These are phyloP conservation scores for Darwinula stevensoni DNA, from an alignment of 2,888 invertebrate genomes.

Conservation along the genomic window DNA sequence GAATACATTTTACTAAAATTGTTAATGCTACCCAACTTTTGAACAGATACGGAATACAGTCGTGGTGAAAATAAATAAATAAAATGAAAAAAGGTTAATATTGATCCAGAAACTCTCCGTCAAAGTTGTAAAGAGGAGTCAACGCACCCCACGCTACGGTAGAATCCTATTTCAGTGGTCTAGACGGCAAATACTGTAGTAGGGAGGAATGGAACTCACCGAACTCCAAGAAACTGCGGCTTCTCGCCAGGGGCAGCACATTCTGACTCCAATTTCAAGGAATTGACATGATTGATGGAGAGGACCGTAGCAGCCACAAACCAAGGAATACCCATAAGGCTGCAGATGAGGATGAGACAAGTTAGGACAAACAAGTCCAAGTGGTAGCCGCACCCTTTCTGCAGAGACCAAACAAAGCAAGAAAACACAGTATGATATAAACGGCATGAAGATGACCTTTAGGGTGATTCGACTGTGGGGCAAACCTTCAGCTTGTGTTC, in stretches of 20 bases:
- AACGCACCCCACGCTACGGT: too few relatives aligned
- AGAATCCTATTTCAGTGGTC: neutral
- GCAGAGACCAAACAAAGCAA: slow-evolving; percentile 11
- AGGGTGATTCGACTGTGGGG: neutral
- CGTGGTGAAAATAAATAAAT: too few relatives aligned
- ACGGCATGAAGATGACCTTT: neutral
- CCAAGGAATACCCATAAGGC: slow-evolving; percentile 78
- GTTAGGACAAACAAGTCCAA: slow-evolving; percentile 69
- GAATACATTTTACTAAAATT: too few relatives aligned
- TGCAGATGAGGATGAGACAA: slow-evolving; percentile 53
- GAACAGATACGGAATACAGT: too few relatives aligned
- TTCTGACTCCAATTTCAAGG: slow-evolving; percentile 75
- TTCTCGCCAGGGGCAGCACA: slow-evolving; percentile 92
- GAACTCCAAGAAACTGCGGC: slow-evolving; percentile 76
- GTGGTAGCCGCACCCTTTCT: slow-evolving; percentile 88
- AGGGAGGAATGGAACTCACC: too few relatives aligned
- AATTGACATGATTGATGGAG: slow-evolving; percentile 90
- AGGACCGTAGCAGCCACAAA: slow-evolving; percentile 91
- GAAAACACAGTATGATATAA: neutral
- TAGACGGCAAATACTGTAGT: too few relatives aligned
- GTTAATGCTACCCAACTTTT: too few relatives aligned
- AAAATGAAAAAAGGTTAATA: too few relatives aligned
- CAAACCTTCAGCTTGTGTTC: slow-evolving; percentile 70
- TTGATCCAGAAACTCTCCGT: too few relatives aligned
- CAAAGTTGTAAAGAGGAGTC: too few relatives aligned